Conservation (phyloP, 2,797 vertebrate genomes). For the Orestias chungarensis region DNA sequence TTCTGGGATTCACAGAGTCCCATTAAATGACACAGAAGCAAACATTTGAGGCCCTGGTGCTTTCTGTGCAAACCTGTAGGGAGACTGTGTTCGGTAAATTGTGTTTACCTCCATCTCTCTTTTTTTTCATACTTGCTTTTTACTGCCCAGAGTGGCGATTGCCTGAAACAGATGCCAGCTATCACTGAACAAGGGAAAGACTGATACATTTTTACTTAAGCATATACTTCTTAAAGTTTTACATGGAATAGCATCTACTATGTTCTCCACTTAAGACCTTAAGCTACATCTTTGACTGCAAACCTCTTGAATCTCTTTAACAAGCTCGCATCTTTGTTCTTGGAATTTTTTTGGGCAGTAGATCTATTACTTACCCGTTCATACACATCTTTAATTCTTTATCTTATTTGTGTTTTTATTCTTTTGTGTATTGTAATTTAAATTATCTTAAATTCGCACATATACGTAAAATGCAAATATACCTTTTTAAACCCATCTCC, state of each 20-base stretch:
- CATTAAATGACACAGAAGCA: background rate
- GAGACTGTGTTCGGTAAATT: background rate
- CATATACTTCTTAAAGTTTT: background rate
- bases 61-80: background rate
- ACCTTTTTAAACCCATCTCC: no score
- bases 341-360: background rate
- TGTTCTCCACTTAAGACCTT: background rate
- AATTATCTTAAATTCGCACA: background rate
- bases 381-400: no score
- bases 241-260: background rate
- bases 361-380: no score
- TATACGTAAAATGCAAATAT: no score
- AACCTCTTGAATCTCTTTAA: background rate
- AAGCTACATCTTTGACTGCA: background rate
- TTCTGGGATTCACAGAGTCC: background rate
- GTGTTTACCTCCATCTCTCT: background rate
- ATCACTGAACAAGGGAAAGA: background rate
- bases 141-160: background rate
- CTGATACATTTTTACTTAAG: background rate
- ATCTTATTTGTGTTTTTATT: background rate
- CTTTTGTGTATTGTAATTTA: background rate
- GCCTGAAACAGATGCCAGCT: background rate
- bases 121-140: background rate
- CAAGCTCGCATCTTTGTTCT: background rate
- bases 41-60: constrained; percentile 5